Base-by-base conservation (phyloP, 2,113 vertebrate species). In the Chlorodrepanis virens region DNA sequence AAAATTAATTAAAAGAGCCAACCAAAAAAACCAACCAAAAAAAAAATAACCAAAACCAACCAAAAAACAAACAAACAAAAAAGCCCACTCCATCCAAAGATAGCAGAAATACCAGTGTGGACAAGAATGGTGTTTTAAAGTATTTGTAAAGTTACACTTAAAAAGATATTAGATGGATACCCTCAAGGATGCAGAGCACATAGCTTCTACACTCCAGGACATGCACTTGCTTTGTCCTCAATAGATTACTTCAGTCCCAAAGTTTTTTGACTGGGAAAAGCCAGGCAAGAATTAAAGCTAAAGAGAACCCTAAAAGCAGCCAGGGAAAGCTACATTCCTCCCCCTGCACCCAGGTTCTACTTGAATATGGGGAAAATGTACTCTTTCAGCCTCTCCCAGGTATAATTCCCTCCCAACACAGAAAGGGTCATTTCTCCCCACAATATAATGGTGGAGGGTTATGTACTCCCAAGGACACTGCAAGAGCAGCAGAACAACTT, bases 371-470 rank as follows among this genome's bases (percentile, higher is more conserved):
- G 49, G 33, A 72, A 45, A 86, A 59, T 0, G 0, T 6, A 49
- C 7, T 47, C 37, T 15, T 21, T 47, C 20, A 71, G 28, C 12
- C 40, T 64, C 18, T 37, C 20, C 6, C 56, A 40, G 28, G 19
- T 35, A 47, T 29, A 93, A 47, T 33, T 68, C 59, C 54, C 47
- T 27, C 76, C 33, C n/a, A 77, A 19, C 11, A 53, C 10, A 54
- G 25, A 54, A 54, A 68, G 45, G 28, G 20, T 33, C 7, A 37
- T 86, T 94, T 68, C 57, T 67, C 40, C 39, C 40, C 71, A 60
- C 0, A 0, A 67, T 83, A 17, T 11, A 47, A n/a, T 12, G 13
- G 11, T 57, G 33, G 27, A 75, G 15, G 12, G 44, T 27, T 52
- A 14, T 17, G 27, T 31, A 83, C 19, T 72, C 50, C 63, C 31